A percentile compares a stretch with the other conserved stretches of the same genome.
Conservation (phyloP, 2,797 vertebrate species). For the Acrossocheilus fasciatus region DNA sequence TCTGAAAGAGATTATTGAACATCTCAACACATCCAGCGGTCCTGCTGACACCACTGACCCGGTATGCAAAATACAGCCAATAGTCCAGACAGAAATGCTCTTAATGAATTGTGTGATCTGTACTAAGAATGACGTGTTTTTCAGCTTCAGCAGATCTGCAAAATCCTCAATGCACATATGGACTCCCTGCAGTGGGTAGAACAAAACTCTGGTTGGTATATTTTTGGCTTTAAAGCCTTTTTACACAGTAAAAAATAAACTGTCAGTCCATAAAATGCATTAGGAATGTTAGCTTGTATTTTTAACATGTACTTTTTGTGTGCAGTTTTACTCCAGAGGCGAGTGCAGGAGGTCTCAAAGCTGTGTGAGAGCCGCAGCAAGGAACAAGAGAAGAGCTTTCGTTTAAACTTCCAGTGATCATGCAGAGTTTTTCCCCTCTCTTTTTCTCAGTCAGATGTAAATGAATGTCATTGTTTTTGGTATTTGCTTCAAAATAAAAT, state of each 20-base stretch:
- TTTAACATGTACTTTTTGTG: not conserved
- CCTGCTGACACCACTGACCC: slow-evolving; percentile 85
- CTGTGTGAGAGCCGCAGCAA: slow-evolving; percentile 90
- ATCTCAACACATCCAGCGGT: slow-evolving; percentile 86
- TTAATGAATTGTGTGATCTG: not conserved
- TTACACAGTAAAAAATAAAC: not conserved
- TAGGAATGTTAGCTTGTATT: not conserved
- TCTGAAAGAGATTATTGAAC: slow-evolving; percentile 90
- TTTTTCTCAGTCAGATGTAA: slow-evolving; percentile 8
- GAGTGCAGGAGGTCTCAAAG: slow-evolving; percentile 94
- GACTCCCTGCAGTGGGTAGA: slow-evolving; percentile 93
- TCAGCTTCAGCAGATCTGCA: slow-evolving; percentile 93
- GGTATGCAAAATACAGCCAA: slow-evolving; percentile 68
- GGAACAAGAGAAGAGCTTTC: slow-evolving; percentile 92
- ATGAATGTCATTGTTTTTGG: slow-evolving; percentile 45
- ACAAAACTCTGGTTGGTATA: slow-evolving; percentile 85
- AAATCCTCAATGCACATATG: slow-evolving; percentile 93
- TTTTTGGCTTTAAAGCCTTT: not conserved
- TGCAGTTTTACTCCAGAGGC: slow-evolving; percentile 88
- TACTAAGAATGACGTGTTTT: slow-evolving; percentile 21
- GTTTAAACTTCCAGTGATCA: slow-evolving; percentile 86
- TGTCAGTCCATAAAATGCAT: not conserved
- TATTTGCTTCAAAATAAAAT: slow-evolving; percentile 54
- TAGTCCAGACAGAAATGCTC: not conserved
- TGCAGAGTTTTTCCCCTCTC: not conserved